Evolutionary conservation across 2,113 vertebrate species (phyloP).

Genomic region (Sitta europaea): DNA sequence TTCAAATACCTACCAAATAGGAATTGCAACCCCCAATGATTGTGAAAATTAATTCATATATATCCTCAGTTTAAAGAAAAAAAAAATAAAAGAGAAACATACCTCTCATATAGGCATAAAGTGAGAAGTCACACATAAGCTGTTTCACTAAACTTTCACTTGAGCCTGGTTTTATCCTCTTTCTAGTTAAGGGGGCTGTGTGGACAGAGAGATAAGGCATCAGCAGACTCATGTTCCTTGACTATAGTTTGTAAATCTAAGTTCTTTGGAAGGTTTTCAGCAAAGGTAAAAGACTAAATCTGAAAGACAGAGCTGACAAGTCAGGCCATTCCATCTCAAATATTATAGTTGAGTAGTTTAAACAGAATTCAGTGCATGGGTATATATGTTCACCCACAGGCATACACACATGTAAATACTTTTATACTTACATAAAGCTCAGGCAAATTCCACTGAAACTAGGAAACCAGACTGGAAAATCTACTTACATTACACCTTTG

Average conservation of each 20-base stretch:
- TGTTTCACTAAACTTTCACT: background rate
- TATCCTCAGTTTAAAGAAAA: background rate
- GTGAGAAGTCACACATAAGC: background rate
- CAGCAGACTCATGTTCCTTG: rapidly evolving
- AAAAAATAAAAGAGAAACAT: background rate
- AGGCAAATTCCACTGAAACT: background rate
- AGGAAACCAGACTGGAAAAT: background rate
- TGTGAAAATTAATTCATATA: background rate
- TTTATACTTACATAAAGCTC: background rate
- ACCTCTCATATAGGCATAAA: background rate
- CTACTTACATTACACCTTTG: background rate
- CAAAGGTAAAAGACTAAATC: background rate
- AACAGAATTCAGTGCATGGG: background rate
- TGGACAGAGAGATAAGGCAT: background rate
- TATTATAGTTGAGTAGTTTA: background rate
- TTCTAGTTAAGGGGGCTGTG: background rate
- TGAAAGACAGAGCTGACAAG: background rate
- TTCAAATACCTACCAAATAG: background rate
- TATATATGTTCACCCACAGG: background rate
- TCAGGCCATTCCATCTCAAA: background rate
- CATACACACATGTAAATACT: background rate
- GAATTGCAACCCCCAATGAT: background rate
- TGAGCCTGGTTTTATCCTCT: background rate
- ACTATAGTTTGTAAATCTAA: background rate
- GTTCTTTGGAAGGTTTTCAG: background rate